Base-by-base conservation (phyloP, 1,140 invertebrate genomes). In the Neodiprion pinetum region DNA sequence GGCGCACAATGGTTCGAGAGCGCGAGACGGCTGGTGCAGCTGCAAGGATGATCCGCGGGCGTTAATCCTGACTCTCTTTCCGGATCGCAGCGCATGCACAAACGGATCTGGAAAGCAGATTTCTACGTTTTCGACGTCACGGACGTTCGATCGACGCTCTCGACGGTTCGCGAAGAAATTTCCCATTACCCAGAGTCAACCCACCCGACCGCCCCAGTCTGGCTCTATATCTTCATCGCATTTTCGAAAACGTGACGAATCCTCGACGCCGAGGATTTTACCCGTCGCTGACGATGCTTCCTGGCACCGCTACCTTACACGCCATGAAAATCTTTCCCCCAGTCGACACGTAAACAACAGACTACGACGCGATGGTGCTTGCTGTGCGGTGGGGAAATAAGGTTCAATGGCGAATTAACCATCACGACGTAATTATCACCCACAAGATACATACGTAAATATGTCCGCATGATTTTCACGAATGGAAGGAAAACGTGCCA, bases 21-120 rank as follows among this genome's bases (percentile, higher is more conserved):
- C 53, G 53, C 53, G 11, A 61, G 53, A 61, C 53, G 53, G 53
- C 28, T 40, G 28, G 28, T 40, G 28, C 53, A 61, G 53, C 53
- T 61, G 53, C 53, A 61, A 61, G 53, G 53, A 61, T 61, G 11
- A 61, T 61, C 53, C 53, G 53, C 53, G 53, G 53, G 53, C 53
- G 53, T 61, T 61, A 61, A 61, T 61, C 53, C 53, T 61, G 28
- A 40, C 11, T 14, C 50, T 53, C 53, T 61, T 61, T 61, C 53
- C 53, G 53, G 11, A 17, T 61, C 53, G 53, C n/a, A 61, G 53
- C 53, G 11, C 53, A 61, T 14, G 53, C 53, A 61, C 53, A 61
- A 61, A 61, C 53, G 53, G 53, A 61, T 61, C 53, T 61, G n/a
- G 53, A 61, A 61, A 61, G 53, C 53, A 61, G 53, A 61, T 61